Conservation (phyloP, 1,140 invertebrate species). For the Stegodyphus mimosarum region DNA sequence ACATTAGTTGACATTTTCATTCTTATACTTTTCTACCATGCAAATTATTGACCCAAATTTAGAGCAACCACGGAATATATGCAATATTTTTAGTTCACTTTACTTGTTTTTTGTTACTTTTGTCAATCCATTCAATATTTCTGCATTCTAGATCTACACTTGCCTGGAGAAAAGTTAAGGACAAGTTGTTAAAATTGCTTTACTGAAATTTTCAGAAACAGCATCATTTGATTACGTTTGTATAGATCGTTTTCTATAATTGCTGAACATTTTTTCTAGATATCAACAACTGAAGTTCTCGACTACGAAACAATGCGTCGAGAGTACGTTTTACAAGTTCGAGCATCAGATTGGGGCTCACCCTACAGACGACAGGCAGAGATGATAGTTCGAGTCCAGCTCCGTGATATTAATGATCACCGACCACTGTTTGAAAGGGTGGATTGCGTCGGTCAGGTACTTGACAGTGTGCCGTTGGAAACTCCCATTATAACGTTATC, state of each 20-base stretch:
- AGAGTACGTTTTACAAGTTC: constrained; percentile 79
- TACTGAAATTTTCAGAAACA: too few relatives aligned
- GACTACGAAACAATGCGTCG: constrained; percentile 92
- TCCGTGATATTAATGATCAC: constrained; percentile 93
- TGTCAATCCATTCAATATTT: too few relatives aligned
- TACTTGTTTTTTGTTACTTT: too few relatives aligned
- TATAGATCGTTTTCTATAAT: not conserved
- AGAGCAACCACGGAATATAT: too few relatives aligned
- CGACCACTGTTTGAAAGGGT: constrained; percentile 79
- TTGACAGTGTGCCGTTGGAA: constrained; percentile 84
- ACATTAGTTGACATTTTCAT: too few relatives aligned
- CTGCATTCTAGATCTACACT: too few relatives aligned
- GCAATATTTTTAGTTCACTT: too few relatives aligned
- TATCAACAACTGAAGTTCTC: constrained; percentile 82
- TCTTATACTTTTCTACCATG: too few relatives aligned
- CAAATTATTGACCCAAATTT: too few relatives aligned
- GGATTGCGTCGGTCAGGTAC: constrained; percentile 85
- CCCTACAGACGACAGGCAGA: constrained; percentile 91
- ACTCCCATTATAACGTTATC: constrained; percentile 89
- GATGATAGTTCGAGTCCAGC: constrained; percentile 80
- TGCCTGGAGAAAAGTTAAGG: too few relatives aligned
- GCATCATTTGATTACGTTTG: too few relatives aligned
- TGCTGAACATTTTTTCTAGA: constrained; percentile 67
- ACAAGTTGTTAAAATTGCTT: too few relatives aligned
- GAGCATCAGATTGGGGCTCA: constrained; percentile 95